Base-by-base conservation (phyloP, 2,888 invertebrate species). In the Amphipyra tragopoginis region DNA sequence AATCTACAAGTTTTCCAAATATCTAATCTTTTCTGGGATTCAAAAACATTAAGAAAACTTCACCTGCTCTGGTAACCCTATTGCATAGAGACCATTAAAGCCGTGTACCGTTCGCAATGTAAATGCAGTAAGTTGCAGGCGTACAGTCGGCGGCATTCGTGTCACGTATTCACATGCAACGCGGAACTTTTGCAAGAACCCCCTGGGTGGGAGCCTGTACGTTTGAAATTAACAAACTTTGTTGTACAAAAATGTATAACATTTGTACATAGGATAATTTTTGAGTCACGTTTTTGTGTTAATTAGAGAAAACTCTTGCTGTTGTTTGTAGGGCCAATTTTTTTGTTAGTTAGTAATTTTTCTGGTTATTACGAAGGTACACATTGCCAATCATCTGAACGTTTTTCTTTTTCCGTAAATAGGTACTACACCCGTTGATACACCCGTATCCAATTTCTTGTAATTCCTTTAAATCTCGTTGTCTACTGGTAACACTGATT, bases 221-320 rank as follows among this genome's bases (percentile, higher is more conserved):
- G 55, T 54, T 64, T 36, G 56, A 69, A 72, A 70, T 75, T 63
- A 77, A 72, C 78, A 66, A 78, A 75, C 57, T 77, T 77, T 58
- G 40, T 40, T 59, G 36, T 49, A 62, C 52, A 76, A 75, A 77
- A 72, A 74, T 75, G 62, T 77, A 61, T 59, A 59, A 59, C 63
- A 57, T 40, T 56, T 50, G 52, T 40, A 50, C 26, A 13, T 34
- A 8, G 48, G 45, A 3, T 21, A 2, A 21, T 63, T 65, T 52
- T 60, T 10, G 44, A 58, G 63, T 60, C 73, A 76, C 62, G 75
- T 75, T n/a, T 51, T 10, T 40, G 2, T 39, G 54, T 60, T 75
- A 72, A 63, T 72, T 60, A 58, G 75, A 45, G 44, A 47, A n/a
- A 68, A 68, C 36, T 50, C 45, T 50, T 71, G 50, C 54, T 43